Evolutionary conservation across 2,797 vertebrate genomes (phyloP).

Genomic region (Darevskia mixta): DNA sequence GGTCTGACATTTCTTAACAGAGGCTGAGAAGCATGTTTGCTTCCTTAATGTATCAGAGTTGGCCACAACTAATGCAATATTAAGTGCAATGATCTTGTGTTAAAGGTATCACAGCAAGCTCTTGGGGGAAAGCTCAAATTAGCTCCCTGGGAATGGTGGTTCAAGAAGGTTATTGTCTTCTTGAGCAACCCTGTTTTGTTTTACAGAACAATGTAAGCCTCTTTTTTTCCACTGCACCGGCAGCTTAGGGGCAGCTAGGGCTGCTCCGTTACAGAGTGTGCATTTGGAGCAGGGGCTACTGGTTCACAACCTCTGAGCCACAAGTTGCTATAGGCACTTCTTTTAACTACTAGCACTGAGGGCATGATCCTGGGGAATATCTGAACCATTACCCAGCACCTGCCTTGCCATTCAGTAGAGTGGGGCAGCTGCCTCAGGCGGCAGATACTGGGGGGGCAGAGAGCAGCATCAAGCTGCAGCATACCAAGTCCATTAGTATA

Average conservation of each 20-base stretch:
- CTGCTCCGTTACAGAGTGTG: background rate
- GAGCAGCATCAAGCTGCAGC: too few relatives aligned
- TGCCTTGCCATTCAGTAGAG: too few relatives aligned
- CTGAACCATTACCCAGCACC: background rate
- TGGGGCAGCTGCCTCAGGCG: too few relatives aligned
- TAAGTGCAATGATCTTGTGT: background rate
- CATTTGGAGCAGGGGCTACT: too few relatives aligned
- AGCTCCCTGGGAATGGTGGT: background rate
- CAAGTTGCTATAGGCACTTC: too few relatives aligned
- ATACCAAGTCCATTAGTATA: too few relatives aligned
- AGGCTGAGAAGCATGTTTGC: background rate
- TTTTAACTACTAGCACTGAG: too few relatives aligned
- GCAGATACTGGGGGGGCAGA: too few relatives aligned
- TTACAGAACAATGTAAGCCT: background rate
- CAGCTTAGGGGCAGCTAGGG: background rate
- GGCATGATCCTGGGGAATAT: background rate
- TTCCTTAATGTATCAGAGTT: background rate
- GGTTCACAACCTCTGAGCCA: too few relatives aligned
- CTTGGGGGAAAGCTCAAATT: background rate
- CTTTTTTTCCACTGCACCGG: background rate
- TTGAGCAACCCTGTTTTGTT: background rate
- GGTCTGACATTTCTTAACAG: accelerated
- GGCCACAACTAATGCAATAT: too few relatives aligned
- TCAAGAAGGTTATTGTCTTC: too few relatives aligned
- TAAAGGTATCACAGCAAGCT: background rate